phyloP scores from a whole-genome alignment of 2,797 vertebrate species.

The Girardinus metallicus region DNA sequence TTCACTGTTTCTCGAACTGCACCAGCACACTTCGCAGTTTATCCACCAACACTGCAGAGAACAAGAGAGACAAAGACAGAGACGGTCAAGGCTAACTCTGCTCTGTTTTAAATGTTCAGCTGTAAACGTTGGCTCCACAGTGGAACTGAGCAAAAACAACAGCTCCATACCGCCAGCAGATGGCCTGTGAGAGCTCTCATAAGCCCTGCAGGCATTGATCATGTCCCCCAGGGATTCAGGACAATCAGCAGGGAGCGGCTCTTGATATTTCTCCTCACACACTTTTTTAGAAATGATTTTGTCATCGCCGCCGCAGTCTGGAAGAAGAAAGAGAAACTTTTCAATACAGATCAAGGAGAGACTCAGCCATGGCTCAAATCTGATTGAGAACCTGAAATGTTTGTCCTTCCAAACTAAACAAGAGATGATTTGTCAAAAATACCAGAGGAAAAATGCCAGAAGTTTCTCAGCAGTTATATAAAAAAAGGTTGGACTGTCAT shows the following conservation, averaged over 20 bases:
- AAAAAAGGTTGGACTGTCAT: background rate
- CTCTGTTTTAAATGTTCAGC: background rate
- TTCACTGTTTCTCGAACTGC: constrained; percentile 55
- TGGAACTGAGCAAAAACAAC: background rate
- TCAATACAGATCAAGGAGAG: too few relatives aligned
- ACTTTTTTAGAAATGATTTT: constrained; percentile 73
- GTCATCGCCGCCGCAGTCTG: constrained; percentile 63
- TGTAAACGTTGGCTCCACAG: background rate
- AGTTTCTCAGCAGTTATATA: background rate
- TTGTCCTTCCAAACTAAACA: background rate
- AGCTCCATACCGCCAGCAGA: constrained; percentile 78
- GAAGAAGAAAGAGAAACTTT: background rate
- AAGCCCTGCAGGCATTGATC: constrained; percentile 77
- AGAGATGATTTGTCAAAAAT: background rate
- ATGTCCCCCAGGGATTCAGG: constrained; percentile 70
- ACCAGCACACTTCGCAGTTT: constrained; percentile 64
- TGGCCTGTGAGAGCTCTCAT: constrained; percentile 80
- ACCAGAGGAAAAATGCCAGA: background rate
- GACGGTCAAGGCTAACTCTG: too few relatives aligned
- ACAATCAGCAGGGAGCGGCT: constrained; percentile 80
- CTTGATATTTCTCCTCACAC: constrained; percentile 40
- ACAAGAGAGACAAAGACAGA: constrained; percentile 8
- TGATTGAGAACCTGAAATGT: background rate
- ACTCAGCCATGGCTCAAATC: too few relatives aligned
- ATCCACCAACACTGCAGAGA: constrained; percentile 74